Evolutionary conservation across 2,113 vertebrate species (phyloP).

Genomic region (Cyphomyrus discorhynchus): DNA sequence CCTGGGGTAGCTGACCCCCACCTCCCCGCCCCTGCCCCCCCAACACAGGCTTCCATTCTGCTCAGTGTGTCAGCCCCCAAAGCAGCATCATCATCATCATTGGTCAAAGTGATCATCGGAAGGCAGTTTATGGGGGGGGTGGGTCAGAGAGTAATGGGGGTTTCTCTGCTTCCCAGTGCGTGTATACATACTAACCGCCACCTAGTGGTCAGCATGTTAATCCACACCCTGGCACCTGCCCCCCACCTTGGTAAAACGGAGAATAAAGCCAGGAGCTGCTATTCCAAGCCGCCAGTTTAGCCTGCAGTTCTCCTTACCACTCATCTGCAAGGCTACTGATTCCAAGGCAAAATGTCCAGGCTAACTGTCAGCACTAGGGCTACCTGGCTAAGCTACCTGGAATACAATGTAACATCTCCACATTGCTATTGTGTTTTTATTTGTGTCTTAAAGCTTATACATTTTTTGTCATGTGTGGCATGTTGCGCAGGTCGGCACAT

Average conservation of each 20-base stretch:
- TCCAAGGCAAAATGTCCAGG: neutral
- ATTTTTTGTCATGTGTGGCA: neutral
- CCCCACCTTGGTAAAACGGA: neutral
- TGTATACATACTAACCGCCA: neutral
- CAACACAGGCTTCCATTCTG: neutral
- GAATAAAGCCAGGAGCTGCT: neutral
- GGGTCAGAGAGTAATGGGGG: neutral
- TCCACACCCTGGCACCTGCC: neutral
- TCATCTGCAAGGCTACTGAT: neutral
- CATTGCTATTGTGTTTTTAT: neutral
- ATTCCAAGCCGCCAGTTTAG: neutral
- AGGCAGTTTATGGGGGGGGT: conserved; percentile 28
- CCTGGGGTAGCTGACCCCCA: neutral
- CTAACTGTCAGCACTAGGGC: neutral
- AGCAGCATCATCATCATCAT: neutral
- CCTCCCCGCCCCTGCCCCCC: neutral
- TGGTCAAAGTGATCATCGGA: conserved; percentile 44
- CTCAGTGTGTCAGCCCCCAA: neutral
- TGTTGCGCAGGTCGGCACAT: neutral
- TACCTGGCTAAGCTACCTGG: neutral
- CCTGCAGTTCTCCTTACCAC: neutral
- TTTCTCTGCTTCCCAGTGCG: neutral
- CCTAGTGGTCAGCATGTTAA: neutral
- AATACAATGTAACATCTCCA: neutral
- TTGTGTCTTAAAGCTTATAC: neutral